phyloP scores from a whole-genome alignment of 30 jellyfish, hydroid and myxozoan species.

The Turritopsis dohrnii region DNA sequence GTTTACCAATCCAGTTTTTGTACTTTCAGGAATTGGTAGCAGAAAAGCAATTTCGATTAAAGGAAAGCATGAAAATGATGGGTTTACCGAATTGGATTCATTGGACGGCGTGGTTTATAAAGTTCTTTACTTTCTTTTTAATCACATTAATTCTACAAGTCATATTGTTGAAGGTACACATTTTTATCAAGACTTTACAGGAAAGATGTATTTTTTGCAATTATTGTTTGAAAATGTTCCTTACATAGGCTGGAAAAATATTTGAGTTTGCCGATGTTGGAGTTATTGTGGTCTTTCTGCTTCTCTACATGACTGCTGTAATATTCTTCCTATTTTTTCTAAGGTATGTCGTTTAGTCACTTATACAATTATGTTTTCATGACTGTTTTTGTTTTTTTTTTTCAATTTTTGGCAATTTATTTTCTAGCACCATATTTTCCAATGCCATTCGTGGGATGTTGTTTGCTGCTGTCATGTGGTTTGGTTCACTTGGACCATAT shows the following conservation, averaged over 20 bases:
- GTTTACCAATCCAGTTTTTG: not conserved
- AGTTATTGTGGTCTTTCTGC: conserved; percentile 46
- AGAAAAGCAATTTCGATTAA: conserved; percentile 82
- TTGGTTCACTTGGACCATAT: conserved; percentile 73
- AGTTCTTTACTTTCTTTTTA: conserved; percentile 49
- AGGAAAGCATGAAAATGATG: conserved; percentile 98
- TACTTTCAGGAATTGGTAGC: conserved; percentile 83
- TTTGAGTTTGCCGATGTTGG: conserved; percentile 51
- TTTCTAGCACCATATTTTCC: conserved; percentile 73
- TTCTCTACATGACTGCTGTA: conserved; percentile 46
- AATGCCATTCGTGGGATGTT: conserved; percentile 87
- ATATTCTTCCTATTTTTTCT: conserved; percentile 60
- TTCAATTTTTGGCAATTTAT: not conserved
- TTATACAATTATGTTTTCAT: not conserved
- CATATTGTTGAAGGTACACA: conserved; percentile 52
- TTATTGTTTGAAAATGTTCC: not conserved
- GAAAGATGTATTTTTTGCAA: no score
- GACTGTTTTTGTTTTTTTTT: not conserved
- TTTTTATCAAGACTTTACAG: not conserved
- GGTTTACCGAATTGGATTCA: conserved; percentile 95
- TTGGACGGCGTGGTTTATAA: conserved; percentile 93
- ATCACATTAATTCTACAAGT: conserved; percentile 50
- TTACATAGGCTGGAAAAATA: conserved; percentile 62
- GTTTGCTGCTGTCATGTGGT: conserved; percentile 92
- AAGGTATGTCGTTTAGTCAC: conserved; percentile 44